Percentiles rank a stretch among this genome's conserved stretches.
These are phyloP conservation scores for Gasterosteus nipponicus DNA, from an alignment of 2,113 vertebrate genomes.

Conservation along the genomic window DNA sequence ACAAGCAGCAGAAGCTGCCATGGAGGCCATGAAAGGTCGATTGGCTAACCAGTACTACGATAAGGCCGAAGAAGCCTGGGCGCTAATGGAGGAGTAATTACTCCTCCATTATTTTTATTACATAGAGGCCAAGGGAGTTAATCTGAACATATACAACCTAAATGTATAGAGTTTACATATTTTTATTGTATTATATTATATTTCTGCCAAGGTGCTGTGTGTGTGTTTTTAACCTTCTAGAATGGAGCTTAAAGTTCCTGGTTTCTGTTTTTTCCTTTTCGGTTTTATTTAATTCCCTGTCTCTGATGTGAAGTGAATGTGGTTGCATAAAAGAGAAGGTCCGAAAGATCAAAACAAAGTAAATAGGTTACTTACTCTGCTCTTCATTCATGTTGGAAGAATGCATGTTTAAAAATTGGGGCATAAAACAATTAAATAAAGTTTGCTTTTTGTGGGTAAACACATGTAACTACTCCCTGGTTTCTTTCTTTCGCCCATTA, in stretches of 20 bases:
- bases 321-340: constrained; percentile 23
- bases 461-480: background rate
- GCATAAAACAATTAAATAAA: constrained; percentile 58
- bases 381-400: constrained; percentile 17
- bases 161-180: constrained; percentile 63
- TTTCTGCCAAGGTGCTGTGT: constrained; percentile 37
- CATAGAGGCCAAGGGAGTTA: background rate
- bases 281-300: constrained; percentile 22
- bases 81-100: constrained; percentile 88
- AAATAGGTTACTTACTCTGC: constrained; percentile 34
- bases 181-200: constrained; percentile 43
- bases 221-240: constrained; percentile 8
- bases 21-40: constrained; percentile 95
- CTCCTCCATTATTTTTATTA: too few species aligned
- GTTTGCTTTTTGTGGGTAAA: constrained; percentile 46
- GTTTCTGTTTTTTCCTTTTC: constrained; percentile 6
- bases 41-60: constrained; percentile 95
- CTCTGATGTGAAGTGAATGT: constrained; percentile 18
- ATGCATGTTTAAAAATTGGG: constrained; percentile 30
- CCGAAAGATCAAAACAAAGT: constrained; percentile 32
- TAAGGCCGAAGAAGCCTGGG: constrained; percentile 96
- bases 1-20: constrained; percentile 93
- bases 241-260: background rate
- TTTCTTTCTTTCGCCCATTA: background rate
- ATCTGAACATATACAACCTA: constrained; percentile 23